These are phyloP conservation scores for Cotesia glomerata DNA, from an alignment of 1,140 invertebrate species.

Conservation along the genomic window DNA sequence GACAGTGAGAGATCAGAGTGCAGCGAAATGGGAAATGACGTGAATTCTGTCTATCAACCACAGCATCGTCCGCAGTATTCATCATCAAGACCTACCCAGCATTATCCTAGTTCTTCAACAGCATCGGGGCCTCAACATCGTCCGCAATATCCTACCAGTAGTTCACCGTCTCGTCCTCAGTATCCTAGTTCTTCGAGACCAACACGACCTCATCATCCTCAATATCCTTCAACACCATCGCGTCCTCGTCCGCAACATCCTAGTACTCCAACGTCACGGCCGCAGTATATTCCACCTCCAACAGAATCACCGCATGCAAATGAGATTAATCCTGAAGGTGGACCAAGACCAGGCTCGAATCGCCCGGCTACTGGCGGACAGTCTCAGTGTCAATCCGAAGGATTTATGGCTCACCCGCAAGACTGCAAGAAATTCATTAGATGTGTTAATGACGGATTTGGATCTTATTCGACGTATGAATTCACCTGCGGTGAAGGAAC, in stretches of 20 bases:
- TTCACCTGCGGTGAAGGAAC: constrained; percentile 75
- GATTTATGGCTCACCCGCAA: constrained; percentile 71
- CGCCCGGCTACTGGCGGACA: background rate
- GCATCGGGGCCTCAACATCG: too few relatives aligned
- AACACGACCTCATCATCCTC: too few relatives aligned
- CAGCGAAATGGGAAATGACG: constrained; percentile 42
- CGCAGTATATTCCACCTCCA: background rate
- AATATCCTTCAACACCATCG: too few relatives aligned
- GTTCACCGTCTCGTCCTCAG: too few relatives aligned
- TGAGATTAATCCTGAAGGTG: background rate
- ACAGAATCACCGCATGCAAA: background rate
- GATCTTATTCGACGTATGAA: constrained; percentile 68
- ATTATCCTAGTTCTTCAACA: too few relatives aligned
- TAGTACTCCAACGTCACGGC: background rate
- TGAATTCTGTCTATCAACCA: constrained; percentile 30
- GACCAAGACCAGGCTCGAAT: background rate
- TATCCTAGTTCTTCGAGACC: too few relatives aligned
- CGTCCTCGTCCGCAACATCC: background rate
- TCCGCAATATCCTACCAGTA: too few relatives aligned
- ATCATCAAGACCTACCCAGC: too few relatives aligned
- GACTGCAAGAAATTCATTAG: constrained; percentile 81
- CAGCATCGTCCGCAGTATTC: background rate
- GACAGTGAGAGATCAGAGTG: constrained; percentile 69
- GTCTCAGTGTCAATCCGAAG: constrained; percentile 63
- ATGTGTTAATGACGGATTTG: constrained; percentile 70